Base-by-base conservation (phyloP, 2,797 vertebrate species). In the Alouatta caraya region DNA sequence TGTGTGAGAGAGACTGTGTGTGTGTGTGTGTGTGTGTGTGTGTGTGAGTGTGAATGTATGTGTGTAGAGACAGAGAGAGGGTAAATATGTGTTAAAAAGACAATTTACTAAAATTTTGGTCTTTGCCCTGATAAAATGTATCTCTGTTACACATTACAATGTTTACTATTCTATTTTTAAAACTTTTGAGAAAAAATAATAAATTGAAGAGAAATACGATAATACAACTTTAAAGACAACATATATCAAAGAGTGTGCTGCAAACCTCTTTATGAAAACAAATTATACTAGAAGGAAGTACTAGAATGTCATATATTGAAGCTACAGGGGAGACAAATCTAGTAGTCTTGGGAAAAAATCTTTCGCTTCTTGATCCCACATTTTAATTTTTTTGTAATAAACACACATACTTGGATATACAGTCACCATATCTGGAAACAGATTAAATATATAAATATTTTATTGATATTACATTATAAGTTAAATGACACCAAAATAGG, bases 301-400 rank as follows among this genome's bases (percentile, higher is more conserved):
- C 8, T 11, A 42, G 26, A 67, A 48, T 33, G 8, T 2, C 72
- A 30, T 73, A 33, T 73, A 78, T 52, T 88, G 42, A 91, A 88
- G 13, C 33, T 72, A 17, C 1, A 67, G 5, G 88, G 85, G 46
- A 90, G 28, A 88, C n/a, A 52, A 78, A 50, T 50, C 22, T 46
- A 14, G 8, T 24, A 52, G 15, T n/a, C 22, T 88, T 76, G 85
- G 64, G 12, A 7, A 83, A 78, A 73, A 5, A 28, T 52, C 6
- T 59, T 84, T 87, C 89, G 17, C 26, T 22, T 67, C 12, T 33
- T 85, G 24, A 50, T 37, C 12, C 6, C 21, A 85, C 81, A 42
- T n/a, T 81, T 84, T 79, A 48, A 55, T 78, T 57, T 82, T 24
- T 84, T 86, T n/a, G 22, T 89, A 61, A 76, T 81, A 67, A 95